Percentiles rank a stretch among this genome's conserved stretches.
These are phyloP conservation scores for Scomberomorus guttatus DNA, from an alignment of 2,797 vertebrate species.

Conservation along the genomic window DNA sequence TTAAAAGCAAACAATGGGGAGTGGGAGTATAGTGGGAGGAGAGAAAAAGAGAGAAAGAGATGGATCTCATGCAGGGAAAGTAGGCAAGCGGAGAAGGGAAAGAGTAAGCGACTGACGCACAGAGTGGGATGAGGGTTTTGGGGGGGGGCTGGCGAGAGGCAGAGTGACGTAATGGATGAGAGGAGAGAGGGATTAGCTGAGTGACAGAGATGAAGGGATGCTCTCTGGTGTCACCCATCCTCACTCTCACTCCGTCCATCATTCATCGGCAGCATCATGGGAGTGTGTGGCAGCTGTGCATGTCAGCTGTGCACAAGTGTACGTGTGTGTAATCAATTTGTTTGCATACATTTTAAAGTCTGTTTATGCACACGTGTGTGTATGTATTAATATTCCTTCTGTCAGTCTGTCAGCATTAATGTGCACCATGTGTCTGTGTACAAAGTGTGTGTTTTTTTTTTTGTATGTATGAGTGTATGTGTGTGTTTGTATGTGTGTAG, in stretches of 20 bases:
- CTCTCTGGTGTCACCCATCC: slow-evolving; percentile 74
- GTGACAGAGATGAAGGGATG: slow-evolving; percentile 82
- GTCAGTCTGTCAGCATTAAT: slow-evolving; percentile 76
- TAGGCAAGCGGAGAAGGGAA: slow-evolving; percentile 65
- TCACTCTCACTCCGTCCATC: slow-evolving; percentile 72
- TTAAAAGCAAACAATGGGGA: slow-evolving; percentile 54
- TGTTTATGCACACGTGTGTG: slow-evolving; percentile 74
- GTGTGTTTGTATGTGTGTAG: slow-evolving; percentile 38
- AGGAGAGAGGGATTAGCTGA: slow-evolving; percentile 76
- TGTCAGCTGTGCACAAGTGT: slow-evolving; percentile 70
- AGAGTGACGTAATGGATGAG: slow-evolving; percentile 77
- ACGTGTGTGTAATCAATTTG: slow-evolving; percentile 77
- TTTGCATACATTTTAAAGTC: slow-evolving; percentile 78
- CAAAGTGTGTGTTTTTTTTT: slow-evolving; percentile 58
- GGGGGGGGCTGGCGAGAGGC: slow-evolving; percentile 60
- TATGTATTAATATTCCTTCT: slow-evolving; percentile 73
- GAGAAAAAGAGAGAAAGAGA: slow-evolving; percentile 48
- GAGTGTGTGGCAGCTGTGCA: slow-evolving; percentile 62
- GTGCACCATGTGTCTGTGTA: slow-evolving; percentile 63
- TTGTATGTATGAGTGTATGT: slow-evolving; percentile 44
- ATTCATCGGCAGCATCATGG: slow-evolving; percentile 54
- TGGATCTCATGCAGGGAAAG: slow-evolving; percentile 55
- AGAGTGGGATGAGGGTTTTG: slow-evolving; percentile 53
- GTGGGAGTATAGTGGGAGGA: slow-evolving; percentile 15
- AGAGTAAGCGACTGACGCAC: slow-evolving; percentile 74